phyloP scores from a whole-genome alignment of 1,140 invertebrate genomes.

The Pentalonia nigronervosa region DNA sequence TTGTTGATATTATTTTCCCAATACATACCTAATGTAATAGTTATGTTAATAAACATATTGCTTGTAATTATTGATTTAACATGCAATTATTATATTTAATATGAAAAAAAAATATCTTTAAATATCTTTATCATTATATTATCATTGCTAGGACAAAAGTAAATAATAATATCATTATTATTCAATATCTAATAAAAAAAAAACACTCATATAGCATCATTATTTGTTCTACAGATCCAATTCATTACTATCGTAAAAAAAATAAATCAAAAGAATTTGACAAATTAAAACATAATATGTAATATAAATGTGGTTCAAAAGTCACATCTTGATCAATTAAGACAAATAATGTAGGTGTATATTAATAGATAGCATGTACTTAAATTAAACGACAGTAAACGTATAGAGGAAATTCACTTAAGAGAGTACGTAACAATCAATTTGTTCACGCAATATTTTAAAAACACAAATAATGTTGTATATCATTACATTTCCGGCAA shows the following conservation, averaged over 20 bases:
- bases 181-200: neutral
- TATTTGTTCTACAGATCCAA: neutral
- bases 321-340: neutral
- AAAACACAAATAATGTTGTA: neutral
- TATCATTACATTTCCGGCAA: neutral
- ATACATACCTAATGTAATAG: neutral
- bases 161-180: neutral
- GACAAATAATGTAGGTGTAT: constrained; percentile 4
- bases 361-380: neutral
- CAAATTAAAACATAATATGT: neutral
- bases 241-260: neutral
- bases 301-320: neutral
- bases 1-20: neutral
- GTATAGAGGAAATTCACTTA: constrained; percentile 32
- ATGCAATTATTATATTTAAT: neutral
- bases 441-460: constrained; percentile 24
- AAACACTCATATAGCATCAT: neutral
- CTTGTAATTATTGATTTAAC: neutral
- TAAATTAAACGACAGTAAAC: constrained; percentile 18
- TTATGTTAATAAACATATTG: neutral
- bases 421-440: constrained; percentile 1
- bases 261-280: neutral
- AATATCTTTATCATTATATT: neutral
- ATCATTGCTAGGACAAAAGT: neutral
- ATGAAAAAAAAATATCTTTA: neutral